Conservation (phyloP, 2,888 invertebrate genomes). For the Andrena dorsata region DNA sequence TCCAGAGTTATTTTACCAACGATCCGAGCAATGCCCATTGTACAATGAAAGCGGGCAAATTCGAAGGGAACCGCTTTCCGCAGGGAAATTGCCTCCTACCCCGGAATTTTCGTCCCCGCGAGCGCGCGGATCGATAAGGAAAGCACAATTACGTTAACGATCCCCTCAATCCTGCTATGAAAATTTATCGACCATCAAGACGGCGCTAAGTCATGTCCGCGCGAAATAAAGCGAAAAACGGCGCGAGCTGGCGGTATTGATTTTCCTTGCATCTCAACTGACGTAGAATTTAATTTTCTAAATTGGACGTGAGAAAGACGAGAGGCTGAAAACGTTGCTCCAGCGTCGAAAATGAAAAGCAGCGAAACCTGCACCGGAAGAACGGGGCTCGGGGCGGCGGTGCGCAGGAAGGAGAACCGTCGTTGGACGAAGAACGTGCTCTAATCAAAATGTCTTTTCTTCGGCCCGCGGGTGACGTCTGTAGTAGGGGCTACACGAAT, state of each 20-base stretch:
- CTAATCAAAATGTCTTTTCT: slow-evolving; percentile 25
- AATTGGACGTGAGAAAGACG: slow-evolving; percentile 42
- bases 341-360: slow-evolving; percentile 25
- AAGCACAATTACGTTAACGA: slow-evolving; percentile 35
- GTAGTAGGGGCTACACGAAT: neutral
- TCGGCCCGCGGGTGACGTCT: neutral
- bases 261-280: slow-evolving; percentile 42
- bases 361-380: neutral
- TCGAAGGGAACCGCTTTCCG: neutral
- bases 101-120: neutral
- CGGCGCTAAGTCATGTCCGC: slow-evolving; percentile 25
- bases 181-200: slow-evolving; percentile 52
- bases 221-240: slow-evolving; percentile 3
- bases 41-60: neutral
- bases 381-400: neutral
- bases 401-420: neutral
- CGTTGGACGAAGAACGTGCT: slow-evolving; percentile 1
- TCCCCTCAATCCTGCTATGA: slow-evolving; percentile 26
- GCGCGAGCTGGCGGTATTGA: slow-evolving; percentile 40
- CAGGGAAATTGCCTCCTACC: slow-evolving; percentile 22
- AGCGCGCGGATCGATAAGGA: neutral
- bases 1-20: neutral
- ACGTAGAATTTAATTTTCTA: slow-evolving; percentile 51
- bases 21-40: neutral
- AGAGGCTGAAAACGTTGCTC: slow-evolving; percentile 41